Percentiles rank a stretch among this genome's conserved stretches.
Conservation (phyloP, 2,113 vertebrate genomes). For the Conger conger region DNA sequence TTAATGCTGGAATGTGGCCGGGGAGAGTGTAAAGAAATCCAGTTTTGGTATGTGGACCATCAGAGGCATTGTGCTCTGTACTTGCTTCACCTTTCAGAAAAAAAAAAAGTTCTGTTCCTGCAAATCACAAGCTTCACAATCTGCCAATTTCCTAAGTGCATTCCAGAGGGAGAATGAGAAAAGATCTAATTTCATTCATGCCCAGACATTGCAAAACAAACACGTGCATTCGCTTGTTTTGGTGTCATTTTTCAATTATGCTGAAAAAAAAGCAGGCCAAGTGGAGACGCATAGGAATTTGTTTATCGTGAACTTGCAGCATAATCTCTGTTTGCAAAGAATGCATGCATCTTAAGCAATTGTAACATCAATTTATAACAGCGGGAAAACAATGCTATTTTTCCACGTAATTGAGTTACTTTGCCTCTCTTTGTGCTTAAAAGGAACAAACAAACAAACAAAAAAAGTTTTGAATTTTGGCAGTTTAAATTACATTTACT, state of each 20-base stretch:
- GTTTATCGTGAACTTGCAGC: not conserved
- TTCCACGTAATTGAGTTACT: no score
- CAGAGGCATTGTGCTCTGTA: not conserved
- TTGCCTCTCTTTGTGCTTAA: not conserved
- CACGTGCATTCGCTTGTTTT: conserved; percentile 3
- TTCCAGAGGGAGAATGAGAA: not conserved
- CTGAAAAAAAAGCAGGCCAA: not conserved
- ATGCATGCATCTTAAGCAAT: not conserved
- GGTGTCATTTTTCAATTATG: not conserved
- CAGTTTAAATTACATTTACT: not conserved
- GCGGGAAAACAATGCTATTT: no score
- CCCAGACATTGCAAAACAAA: not conserved
- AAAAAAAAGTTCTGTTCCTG: not conserved
- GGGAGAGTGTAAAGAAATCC: not conserved
- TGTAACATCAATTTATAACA: no score
- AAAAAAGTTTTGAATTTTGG: not conserved
- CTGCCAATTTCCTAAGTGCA: not conserved
- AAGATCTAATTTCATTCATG: not conserved
- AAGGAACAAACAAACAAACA: not conserved
- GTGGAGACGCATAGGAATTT: not conserved
- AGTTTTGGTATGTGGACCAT: not conserved
- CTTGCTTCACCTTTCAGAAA: not conserved
- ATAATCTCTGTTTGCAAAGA: not conserved
- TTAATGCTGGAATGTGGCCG: conserved; percentile 1
- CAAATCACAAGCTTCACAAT: not conserved